A percentile compares a stretch with the other conserved stretches of the same genome.
These are phyloP conservation scores for Collichthys lucidus DNA, from an alignment of 2,113 vertebrate genomes.

Conservation along the genomic window DNA sequence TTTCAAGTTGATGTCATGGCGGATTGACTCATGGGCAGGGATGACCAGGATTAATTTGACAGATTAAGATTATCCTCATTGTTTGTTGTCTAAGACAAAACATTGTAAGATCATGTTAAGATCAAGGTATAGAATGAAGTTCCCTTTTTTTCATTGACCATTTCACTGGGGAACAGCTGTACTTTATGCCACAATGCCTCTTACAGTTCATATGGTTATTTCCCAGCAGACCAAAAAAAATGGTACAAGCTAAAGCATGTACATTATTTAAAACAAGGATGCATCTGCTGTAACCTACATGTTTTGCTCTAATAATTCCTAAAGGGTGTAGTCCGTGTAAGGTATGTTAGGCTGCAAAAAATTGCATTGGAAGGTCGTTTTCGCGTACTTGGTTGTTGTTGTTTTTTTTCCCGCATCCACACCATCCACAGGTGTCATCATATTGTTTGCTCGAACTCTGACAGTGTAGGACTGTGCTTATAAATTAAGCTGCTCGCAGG, in stretches of 20 bases:
- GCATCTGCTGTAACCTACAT: neutral
- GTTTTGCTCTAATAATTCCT: neutral
- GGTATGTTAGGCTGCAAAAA: neutral
- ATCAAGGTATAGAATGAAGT: neutral
- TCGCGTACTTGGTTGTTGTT: neutral
- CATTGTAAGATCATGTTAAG: neutral
- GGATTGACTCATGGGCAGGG: too few relatives aligned
- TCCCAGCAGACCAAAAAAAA: neutral
- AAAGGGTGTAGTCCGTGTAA: too few relatives aligned
- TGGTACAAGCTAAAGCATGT: neutral
- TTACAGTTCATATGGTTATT: neutral
- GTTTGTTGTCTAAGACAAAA: neutral
- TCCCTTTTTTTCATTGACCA: neutral
- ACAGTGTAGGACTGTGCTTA: conserved; percentile 17
- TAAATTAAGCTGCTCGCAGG: conserved; percentile 44
- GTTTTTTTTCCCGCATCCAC: neutral
- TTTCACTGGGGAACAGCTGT: neutral
- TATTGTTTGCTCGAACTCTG: conserved; percentile 22
- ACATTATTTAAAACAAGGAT: neutral
- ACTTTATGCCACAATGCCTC: neutral
- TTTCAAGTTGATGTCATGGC: too few relatives aligned
- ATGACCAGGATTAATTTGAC: too few relatives aligned
- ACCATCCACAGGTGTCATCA: neutral
- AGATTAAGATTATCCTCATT: neutral
- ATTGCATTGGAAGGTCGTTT: neutral